Evolutionary conservation across 35 echinoderm and acorn worm species (phyloP), one percentile per base, ranked within the genome.

Genomic region (Apostichopus parvimensis): DNA sequence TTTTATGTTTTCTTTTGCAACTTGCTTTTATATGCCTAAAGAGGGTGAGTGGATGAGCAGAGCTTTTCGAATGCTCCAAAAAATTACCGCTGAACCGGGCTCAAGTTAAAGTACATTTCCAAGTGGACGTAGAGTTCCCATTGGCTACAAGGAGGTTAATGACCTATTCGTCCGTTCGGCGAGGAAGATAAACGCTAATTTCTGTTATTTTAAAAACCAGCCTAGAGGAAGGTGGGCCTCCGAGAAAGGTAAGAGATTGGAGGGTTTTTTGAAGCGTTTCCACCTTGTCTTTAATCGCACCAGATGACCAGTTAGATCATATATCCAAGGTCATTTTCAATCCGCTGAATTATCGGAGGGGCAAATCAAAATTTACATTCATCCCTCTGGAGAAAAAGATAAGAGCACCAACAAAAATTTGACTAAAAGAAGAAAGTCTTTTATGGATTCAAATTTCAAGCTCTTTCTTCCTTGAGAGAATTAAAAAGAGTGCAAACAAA

Each of bases 301-400:
- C 55, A 84, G 81, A 84, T 84, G 81, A 84, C 81, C 81, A 84
- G 81, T 84, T 58, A 84, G 55, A 84, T 84, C 81, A 59, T 84
- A 59, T 84, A 25, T 84, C 81, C 81, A 84, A 84, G 81, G 81
- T 84, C 81, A 84, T 56, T 55, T 56, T n/a, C 18, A 84, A 59
- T 59, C 55, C 17, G 23, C 8, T 54, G 57, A 84, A 58, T 84
- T 58, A 58, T 59, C 57, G 18, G 17, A 58, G 23, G 81, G 81
- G 81, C 55, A 10, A 84, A 84, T 84, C 28, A 84, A 84, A 84
- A 84, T 84, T 84, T 84, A 84, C 81, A 84, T 84, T 59, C 23
- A 84, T 84, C 56, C 55, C 81, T 84, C 81, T 58, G 57, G 81
- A 84, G 56, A 23, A 84, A 84, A 55, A 59, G 81, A 84, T 84